Evolutionary conservation across 2,113 vertebrate species (phyloP).

Genomic region (Acanthochromis polyacanthus): DNA sequence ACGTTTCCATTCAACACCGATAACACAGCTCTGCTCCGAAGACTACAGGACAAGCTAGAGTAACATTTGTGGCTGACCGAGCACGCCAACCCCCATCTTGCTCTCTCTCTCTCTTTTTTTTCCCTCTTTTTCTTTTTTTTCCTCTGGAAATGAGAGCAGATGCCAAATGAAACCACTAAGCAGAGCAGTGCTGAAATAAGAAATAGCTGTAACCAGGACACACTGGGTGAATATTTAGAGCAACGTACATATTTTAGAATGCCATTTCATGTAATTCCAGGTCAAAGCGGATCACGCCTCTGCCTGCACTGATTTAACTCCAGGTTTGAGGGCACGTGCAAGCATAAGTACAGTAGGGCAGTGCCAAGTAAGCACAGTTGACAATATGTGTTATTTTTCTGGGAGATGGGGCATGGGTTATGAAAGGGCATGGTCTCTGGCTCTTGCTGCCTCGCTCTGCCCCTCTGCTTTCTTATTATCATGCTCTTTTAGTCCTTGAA

Average conservation of each 20-base stretch:
- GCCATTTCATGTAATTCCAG: constrained; percentile 66
- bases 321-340: constrained; percentile 22
- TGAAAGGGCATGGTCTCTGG: constrained; percentile 34
- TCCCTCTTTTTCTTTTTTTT: constrained; percentile 12
- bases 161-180: constrained; percentile 76
- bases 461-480: constrained; percentile 32
- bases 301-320: constrained; percentile 40
- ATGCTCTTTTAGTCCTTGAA: constrained; percentile 61
- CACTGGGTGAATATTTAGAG: constrained; percentile 71
- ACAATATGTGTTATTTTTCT: constrained; percentile 21
- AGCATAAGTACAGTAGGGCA: constrained; percentile 24
- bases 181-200: constrained; percentile 72
- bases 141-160: constrained; percentile 65
- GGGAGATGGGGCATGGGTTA: constrained; percentile 38
- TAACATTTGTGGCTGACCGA: constrained; percentile 46
- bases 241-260: constrained; percentile 72
- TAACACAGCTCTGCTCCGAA: constrained; percentile 40
- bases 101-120: neutral
- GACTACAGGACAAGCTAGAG: constrained; percentile 46
- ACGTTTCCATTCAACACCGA: constrained; percentile 42
- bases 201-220: constrained; percentile 73
- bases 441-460: constrained; percentile 13
- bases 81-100: constrained; percentile 33
- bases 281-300: constrained; percentile 47
- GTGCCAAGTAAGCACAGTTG: constrained; percentile 38